These are phyloP conservation scores for Drosophila paulistorum DNA, from an alignment of 1,140 invertebrate genomes.

Conservation along the genomic window DNA sequence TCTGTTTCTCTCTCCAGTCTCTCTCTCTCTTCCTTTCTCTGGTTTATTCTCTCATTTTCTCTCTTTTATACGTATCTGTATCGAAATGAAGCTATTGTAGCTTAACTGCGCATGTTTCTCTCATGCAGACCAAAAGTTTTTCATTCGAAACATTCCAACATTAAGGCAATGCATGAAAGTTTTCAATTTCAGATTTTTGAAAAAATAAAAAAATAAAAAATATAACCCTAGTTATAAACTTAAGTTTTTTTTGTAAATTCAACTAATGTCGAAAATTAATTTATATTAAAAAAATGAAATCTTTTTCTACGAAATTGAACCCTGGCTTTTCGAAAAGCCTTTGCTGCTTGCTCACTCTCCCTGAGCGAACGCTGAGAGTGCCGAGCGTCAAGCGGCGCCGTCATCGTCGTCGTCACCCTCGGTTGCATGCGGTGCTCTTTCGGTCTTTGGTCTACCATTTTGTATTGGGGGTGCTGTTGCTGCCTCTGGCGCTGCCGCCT, in stretches of 20 bases:
- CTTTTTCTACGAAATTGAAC: not conserved
- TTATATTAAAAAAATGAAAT: not conserved
- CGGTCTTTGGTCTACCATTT: not conserved
- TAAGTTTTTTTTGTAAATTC: not conserved
- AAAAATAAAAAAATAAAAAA: not conserved
- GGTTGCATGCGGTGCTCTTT: conserved; percentile 20
- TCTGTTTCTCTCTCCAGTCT: conserved; percentile 3
- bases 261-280: not conserved
- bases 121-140: conserved; percentile 15
- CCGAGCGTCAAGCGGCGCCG: not conserved
- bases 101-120: conserved; percentile 33
- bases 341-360: not conserved
- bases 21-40: not conserved
- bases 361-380: not conserved
- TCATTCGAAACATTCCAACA: not conserved
- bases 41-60: not conserved
- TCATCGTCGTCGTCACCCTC: not conserved
- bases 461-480: conserved; percentile 37
- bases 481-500: conserved; percentile 9
- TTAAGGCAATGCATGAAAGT: not conserved
- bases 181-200: no score
- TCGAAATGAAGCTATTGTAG: conserved; percentile 1
- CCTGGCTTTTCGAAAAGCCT: not conserved
- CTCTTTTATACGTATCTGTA: not conserved
- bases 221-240: not conserved